Evolutionary conservation across 2,113 vertebrate genomes (phyloP).

Genomic region (Campylomormyrus tamandua): DNA sequence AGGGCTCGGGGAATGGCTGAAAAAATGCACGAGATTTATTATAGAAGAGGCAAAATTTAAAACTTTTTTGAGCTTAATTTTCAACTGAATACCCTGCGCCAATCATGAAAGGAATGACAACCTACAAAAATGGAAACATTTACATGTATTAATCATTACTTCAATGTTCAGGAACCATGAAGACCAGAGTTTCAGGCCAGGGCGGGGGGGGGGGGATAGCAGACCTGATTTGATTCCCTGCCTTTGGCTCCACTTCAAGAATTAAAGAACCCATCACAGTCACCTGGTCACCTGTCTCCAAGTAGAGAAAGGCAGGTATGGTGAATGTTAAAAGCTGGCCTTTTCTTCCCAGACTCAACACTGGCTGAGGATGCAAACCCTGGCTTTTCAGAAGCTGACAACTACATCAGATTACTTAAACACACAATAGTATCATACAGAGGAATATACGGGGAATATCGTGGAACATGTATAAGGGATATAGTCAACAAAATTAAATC

Average conservation of each 20-base stretch:
- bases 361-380: not conserved
- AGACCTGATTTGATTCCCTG: not conserved
- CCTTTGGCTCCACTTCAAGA: not conserved
- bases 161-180: not conserved
- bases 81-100: not conserved
- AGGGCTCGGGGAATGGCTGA: not conserved
- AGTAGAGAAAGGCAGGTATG: not conserved
- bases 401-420: not conserved
- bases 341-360: not conserved
- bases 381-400: not conserved
- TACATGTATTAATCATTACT: not conserved
- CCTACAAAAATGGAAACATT: not conserved
- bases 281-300: conserved; percentile 2
- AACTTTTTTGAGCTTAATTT: not conserved
- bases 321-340: not conserved
- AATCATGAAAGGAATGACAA: not conserved
- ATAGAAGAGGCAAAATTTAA: not conserved
- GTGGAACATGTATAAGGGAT: not conserved
- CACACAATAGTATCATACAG: not conserved
- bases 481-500: not conserved
- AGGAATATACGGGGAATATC: not conserved
- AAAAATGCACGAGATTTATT: not conserved
- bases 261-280: not conserved
- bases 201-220: not conserved
- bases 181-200: not conserved